Conservation (phyloP, 1,140 invertebrate genomes). For the Cyrtorhinus lividipennis region DNA sequence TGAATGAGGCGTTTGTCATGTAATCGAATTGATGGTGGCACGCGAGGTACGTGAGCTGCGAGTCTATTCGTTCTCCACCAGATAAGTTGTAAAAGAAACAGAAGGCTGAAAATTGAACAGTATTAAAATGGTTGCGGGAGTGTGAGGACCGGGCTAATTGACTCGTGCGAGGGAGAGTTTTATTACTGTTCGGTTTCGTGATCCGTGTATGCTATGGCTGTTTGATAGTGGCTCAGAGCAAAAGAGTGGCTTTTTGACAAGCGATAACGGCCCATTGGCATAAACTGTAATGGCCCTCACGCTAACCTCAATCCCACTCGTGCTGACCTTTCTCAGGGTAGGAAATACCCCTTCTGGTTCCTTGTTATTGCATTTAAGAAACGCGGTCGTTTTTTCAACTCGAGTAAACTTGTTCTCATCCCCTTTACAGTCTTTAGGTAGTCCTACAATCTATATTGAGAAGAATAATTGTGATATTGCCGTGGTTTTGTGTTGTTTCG, state of each 20-base stretch:
- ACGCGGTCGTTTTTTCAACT: no score
- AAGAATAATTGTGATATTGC: no score
- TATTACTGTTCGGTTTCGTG: conserved; percentile 3
- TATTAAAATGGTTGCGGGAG: not conserved
- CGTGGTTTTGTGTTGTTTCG: no score
- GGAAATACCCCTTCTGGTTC: no score
- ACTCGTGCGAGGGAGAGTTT: not conserved
- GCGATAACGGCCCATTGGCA: conserved; percentile 9
- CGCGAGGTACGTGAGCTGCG: not conserved
- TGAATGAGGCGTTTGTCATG: no score
- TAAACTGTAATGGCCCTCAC: conserved; percentile 3
- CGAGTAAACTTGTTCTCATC: no score
- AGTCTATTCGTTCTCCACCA: no score
- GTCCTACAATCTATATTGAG: no score
- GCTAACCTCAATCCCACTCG: not conserved
- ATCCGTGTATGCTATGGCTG: conserved; percentile 2
- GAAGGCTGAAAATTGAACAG: not conserved
- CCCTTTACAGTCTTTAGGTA: no score
- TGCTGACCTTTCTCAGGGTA: not conserved
- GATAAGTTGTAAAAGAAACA: conserved; percentile 1
- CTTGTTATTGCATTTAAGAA: no score
- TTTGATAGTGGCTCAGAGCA: not conserved
- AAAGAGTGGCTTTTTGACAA: not conserved
- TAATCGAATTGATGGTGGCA: not conserved
- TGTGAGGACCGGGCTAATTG: not conserved